Percentiles rank a stretch among this genome's conserved stretches.
Evolutionary conservation across 1,140 invertebrate genomes (phyloP).

Genomic region (Zophobas morio): DNA sequence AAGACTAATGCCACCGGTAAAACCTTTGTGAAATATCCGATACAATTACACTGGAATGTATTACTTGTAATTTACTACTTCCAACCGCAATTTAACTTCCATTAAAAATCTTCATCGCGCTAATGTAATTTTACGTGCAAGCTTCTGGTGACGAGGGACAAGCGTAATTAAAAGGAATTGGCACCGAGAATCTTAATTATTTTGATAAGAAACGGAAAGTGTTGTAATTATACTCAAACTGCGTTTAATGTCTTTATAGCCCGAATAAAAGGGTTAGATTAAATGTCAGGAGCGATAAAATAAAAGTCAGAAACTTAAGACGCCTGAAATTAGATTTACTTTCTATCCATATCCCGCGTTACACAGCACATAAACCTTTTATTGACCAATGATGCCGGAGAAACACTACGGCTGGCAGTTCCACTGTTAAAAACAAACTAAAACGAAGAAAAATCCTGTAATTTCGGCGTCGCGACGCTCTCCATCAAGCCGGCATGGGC

Average conservation of each 20-base stretch:
- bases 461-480: slow-evolving; percentile 13
- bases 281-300: slow-evolving; percentile 2
- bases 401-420: neutral
- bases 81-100: too few species aligned
- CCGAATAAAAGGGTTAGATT: slow-evolving; percentile 23
- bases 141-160: neutral
- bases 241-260: slow-evolving; percentile 14
- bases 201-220: slow-evolving; percentile 38
- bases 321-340: slow-evolving; percentile 27
- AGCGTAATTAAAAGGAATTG: slow-evolving; percentile 7
- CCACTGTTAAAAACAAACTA: neutral
- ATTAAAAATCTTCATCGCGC: neutral
- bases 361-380: slow-evolving; percentile 30
- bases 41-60: too few species aligned
- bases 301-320: slow-evolving; percentile 33
- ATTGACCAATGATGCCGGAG: slow-evolving; percentile 8
- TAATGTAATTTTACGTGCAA: neutral
- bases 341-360: slow-evolving; percentile 23
- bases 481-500: slow-evolving; percentile 11
- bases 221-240: slow-evolving; percentile 24
- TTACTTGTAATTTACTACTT: too few species aligned
- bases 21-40: too few species aligned
- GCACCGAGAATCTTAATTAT: slow-evolving; percentile 10
- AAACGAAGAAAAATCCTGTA: slow-evolving; percentile 11
- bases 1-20: too few species aligned